Evolutionary conservation across 1,140 invertebrate species (phyloP).

Genomic region (Apis florea): DNA sequence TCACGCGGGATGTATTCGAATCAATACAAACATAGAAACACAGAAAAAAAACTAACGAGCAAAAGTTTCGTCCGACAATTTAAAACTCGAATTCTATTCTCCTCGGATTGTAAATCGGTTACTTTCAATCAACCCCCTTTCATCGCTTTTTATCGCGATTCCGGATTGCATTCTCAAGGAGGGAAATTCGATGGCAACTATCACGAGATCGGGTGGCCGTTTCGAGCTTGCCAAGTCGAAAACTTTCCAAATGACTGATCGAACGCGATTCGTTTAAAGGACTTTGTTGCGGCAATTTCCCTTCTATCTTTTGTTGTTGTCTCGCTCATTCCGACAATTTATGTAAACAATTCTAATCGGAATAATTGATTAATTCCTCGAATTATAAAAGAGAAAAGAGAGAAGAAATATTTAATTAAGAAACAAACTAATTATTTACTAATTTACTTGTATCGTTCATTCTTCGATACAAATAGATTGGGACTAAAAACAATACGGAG

Average conservation of each 20-base stretch:
- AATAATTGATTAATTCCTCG: not conserved
- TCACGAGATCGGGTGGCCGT: slow-evolving; percentile 1
- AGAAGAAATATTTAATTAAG: not conserved
- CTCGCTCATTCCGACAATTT: not conserved
- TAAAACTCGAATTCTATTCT: slow-evolving; percentile 16
- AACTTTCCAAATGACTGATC: slow-evolving; percentile 29
- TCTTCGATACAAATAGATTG: too few species aligned
- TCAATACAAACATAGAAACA: not conserved
- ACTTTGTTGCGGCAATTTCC: slow-evolving; percentile 10
- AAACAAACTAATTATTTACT: too few species aligned
- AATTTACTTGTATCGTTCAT: too few species aligned
- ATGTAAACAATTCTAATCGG: not conserved
- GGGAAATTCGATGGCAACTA: slow-evolving; percentile 17
- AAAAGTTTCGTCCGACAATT: slow-evolving; percentile 13
- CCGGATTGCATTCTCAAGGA: slow-evolving; percentile 4
- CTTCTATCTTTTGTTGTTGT: not conserved
- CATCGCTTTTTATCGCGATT: not conserved
- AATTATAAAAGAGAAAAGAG: not conserved
- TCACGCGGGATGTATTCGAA: not conserved
- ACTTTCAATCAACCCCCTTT: slow-evolving; percentile 21
- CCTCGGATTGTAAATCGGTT: slow-evolving; percentile 18
- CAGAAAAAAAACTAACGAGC: slow-evolving; percentile 1
- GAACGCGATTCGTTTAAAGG: slow-evolving; percentile 1
- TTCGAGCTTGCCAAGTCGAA: slow-evolving; percentile 7
- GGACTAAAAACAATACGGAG: too few species aligned